A percentile compares a stretch with the other conserved stretches of the same genome.
Conservation (phyloP, 2,888 invertebrate genomes). For the Heliconius cydno region DNA sequence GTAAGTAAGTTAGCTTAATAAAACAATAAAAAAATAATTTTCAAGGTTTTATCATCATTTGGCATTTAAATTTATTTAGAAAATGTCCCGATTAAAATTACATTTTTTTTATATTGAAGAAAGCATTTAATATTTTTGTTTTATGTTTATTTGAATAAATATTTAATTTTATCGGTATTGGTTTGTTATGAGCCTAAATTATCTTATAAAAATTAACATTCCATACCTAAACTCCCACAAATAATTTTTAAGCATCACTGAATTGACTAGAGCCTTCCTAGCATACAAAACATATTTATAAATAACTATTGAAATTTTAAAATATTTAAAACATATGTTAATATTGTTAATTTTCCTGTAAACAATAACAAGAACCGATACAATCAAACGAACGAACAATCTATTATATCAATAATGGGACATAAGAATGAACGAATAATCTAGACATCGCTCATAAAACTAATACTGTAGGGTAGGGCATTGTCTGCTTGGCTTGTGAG, state of each 20-base stretch:
- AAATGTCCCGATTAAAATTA: too few relatives aligned
- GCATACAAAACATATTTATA: not conserved
- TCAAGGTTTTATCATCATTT: too few relatives aligned
- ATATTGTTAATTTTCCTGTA: not conserved
- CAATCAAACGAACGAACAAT: constrained; percentile 23
- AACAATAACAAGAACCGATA: constrained; percentile 22
- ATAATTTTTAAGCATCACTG: not conserved
- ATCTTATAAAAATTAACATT: not conserved
- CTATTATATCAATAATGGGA: constrained; percentile 49
- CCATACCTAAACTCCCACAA: not conserved
- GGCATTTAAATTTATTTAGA: too few relatives aligned
- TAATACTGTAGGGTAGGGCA: too few relatives aligned
- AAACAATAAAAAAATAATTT: not conserved
- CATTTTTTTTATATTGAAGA: too few relatives aligned
- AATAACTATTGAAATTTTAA: not conserved
- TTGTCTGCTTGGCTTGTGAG: constrained; percentile 63
- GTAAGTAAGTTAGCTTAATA: constrained; percentile 56
- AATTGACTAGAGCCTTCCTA: not conserved
- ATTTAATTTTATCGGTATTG: not conserved
- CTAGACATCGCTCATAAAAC: constrained; percentile 62
- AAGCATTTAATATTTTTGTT: not conserved
- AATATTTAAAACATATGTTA: not conserved
- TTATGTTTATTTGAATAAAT: not conserved
- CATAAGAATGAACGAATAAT: constrained; percentile 59
- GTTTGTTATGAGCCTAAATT: not conserved